phyloP scores from a whole-genome alignment of 2,888 invertebrate genomes.

The Xanthorhoe spadicearia region DNA sequence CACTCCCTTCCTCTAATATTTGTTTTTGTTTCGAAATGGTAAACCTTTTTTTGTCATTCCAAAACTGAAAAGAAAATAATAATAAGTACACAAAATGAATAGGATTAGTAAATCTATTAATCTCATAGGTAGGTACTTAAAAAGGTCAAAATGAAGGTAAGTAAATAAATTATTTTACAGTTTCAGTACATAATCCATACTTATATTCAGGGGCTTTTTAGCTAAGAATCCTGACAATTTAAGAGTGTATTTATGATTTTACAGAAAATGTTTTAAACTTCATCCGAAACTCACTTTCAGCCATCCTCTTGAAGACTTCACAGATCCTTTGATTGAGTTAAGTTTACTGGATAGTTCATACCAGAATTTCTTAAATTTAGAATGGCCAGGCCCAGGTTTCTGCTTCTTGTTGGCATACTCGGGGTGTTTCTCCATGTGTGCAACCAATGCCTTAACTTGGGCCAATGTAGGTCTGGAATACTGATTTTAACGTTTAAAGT shows the following conservation, averaged over 20 bases:
- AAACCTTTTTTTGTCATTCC: slow-evolving; percentile 71
- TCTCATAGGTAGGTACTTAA: too few species aligned
- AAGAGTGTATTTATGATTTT: too few species aligned
- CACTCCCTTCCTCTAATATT: slow-evolving; percentile 61
- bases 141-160: too few species aligned
- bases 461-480: slow-evolving; percentile 64
- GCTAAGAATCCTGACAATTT: too few species aligned
- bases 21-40: slow-evolving; percentile 65
- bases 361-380: slow-evolving; percentile 69
- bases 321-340: slow-evolving; percentile 66
- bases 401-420: slow-evolving; percentile 65
- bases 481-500: slow-evolving; percentile 45
- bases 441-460: slow-evolving; percentile 67
- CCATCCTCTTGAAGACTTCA: slow-evolving; percentile 72
- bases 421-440: slow-evolving; percentile 71
- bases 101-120: too few species aligned
- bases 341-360: slow-evolving; percentile 60
- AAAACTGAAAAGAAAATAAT: slow-evolving; percentile 56
- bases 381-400: slow-evolving; percentile 56
- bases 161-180: too few species aligned
- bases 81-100: too few species aligned
- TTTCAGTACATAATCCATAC: too few species aligned
- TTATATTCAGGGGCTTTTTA: too few species aligned
- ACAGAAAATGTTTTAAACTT: too few species aligned
- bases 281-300: slow-evolving; percentile 71